phyloP scores from a whole-genome alignment of 2,113 vertebrate genomes.

The Rhombomys opimus region DNA sequence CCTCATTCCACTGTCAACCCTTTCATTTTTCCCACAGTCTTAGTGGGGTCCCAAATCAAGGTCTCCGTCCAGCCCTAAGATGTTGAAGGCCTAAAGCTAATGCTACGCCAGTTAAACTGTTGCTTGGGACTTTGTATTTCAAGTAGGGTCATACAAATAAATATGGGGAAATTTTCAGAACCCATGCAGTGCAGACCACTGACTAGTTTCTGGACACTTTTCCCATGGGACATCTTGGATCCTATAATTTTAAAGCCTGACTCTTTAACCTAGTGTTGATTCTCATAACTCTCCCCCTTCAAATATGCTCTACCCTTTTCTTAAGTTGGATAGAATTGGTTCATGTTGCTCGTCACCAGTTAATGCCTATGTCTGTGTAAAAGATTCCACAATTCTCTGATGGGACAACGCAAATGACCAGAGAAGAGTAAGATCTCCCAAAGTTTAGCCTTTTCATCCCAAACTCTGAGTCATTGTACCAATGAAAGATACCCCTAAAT shows the following conservation, averaged over 20 bases:
- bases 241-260: background rate
- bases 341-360: background rate
- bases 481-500: background rate
- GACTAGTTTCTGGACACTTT: background rate
- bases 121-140: background rate
- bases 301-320: background rate
- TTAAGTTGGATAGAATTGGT: background rate
- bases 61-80: background rate
- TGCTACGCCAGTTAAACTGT: background rate
- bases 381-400: background rate
- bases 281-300: conserved; percentile 3
- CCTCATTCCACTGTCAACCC: background rate
- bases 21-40: background rate
- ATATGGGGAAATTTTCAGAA: background rate
- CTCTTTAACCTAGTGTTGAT: background rate
- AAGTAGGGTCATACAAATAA: background rate
- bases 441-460: conserved; percentile 12
- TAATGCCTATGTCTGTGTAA: background rate
- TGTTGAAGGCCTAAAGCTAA: background rate
- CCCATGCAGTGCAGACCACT: background rate
- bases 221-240: background rate
- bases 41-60: background rate
- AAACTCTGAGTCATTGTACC: background rate
- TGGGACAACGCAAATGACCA: background rate
- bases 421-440: background rate